Evolutionary conservation across 2,113 vertebrate genomes (phyloP).

Genomic region (Eclectus roratus): DNA sequence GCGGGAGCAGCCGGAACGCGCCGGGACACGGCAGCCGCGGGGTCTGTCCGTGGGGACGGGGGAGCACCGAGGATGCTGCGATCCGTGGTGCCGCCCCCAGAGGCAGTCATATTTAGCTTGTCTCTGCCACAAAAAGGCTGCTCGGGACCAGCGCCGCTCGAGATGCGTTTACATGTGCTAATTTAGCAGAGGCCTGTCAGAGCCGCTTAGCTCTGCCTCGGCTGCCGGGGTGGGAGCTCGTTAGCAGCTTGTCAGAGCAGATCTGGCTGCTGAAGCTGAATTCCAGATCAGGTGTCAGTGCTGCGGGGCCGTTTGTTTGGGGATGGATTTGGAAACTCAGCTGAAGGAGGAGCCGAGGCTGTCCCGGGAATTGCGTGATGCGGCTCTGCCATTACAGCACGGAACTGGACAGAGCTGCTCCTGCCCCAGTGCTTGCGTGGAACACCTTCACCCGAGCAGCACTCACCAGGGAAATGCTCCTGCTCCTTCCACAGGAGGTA

Average conservation of each 20-base stretch:
- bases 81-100: rapidly evolving
- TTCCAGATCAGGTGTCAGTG: not conserved
- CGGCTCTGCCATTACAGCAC: not conserved
- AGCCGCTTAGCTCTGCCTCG: not conserved
- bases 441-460: not conserved
- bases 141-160: not conserved
- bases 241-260: not conserved
- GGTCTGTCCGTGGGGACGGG: rapidly evolving
- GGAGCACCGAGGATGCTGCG: rapidly evolving
- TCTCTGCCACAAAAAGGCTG: not conserved
- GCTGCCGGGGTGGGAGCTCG: not conserved
- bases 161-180: not conserved
- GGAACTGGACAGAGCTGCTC: not conserved
- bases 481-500: not conserved
- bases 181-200: not conserved
- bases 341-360: not conserved
- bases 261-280: not conserved
- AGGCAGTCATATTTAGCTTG: not conserved
- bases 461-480: not conserved
- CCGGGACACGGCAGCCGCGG: rapidly evolving
- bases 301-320: not conserved
- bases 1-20: not conserved
- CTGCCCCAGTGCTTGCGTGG: rapidly evolving
- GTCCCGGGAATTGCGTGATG: not conserved
- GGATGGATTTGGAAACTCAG: not conserved